A percentile compares a stretch with the other conserved stretches of the same genome.
phyloP scores from a whole-genome alignment of 2,797 vertebrate species.

The Crenichthys baileyi region DNA sequence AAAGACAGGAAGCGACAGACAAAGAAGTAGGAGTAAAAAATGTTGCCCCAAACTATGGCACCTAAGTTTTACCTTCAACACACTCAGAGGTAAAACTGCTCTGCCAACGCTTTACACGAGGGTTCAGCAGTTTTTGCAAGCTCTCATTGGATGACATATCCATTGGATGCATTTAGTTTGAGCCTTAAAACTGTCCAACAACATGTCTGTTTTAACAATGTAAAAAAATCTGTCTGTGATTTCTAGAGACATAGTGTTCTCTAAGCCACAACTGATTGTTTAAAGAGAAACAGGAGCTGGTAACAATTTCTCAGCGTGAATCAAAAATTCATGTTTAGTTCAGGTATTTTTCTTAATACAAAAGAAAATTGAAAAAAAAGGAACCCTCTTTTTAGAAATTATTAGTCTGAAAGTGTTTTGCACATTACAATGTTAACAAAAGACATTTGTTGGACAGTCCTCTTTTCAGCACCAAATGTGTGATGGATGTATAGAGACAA shows the following conservation, averaged over 20 bases:
- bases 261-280: background rate
- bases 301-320: background rate
- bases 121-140: slow-evolving; percentile 34
- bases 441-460: background rate
- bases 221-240: background rate
- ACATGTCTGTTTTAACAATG: background rate
- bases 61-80: slow-evolving; percentile 41
- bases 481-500: background rate
- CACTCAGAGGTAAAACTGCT: slow-evolving; percentile 50
- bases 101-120: slow-evolving; percentile 45
- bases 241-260: background rate
- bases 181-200: slow-evolving; percentile 2
- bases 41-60: slow-evolving; percentile 25
- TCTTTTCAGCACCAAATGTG: too few relatives aligned
- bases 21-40: slow-evolving; percentile 9
- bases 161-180: slow-evolving; percentile 19
- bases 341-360: background rate
- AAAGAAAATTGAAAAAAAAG: background rate
- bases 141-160: slow-evolving; percentile 29
- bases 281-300: background rate
- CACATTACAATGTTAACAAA: background rate
- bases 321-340: background rate
- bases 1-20: slow-evolving; percentile 32
- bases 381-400: background rate
- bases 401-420: background rate